These are phyloP conservation scores for Oithona nana DNA, from an alignment of 2,888 invertebrate genomes.

Conservation along the genomic window DNA sequence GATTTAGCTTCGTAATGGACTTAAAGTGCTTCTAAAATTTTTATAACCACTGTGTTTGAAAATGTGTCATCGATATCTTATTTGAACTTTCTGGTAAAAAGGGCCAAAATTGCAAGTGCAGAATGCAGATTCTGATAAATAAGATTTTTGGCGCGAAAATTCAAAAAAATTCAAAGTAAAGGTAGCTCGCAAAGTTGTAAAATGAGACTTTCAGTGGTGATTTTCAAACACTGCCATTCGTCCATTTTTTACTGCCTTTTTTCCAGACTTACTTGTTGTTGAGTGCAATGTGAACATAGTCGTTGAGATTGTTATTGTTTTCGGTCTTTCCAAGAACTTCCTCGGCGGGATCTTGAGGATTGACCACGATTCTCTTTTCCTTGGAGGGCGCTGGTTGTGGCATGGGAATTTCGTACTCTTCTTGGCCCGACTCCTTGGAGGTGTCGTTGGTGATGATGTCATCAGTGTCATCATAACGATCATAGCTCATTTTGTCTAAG, in stretches of 20 bases:
- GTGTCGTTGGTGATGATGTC: not conserved
- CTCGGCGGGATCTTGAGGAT: not conserved
- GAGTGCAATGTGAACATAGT: not conserved
- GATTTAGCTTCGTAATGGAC: not conserved
- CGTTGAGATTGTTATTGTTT: too few relatives aligned
- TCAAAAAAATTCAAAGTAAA: too few relatives aligned
- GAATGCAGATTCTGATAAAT: too few relatives aligned
- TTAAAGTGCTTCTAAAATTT: not conserved
- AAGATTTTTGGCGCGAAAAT: too few relatives aligned
- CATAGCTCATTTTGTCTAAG: conserved; percentile 26
- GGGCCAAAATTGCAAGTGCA: too few relatives aligned
- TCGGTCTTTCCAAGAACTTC: not conserved
- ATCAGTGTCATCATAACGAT: not conserved
- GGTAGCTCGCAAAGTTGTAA: too few relatives aligned
- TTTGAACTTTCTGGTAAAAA: too few relatives aligned
- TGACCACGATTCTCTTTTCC: not conserved
- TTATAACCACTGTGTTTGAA: too few relatives aligned
- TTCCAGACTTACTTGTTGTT: not conserved
- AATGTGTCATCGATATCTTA: too few relatives aligned
- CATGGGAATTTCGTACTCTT: conserved; percentile 5
- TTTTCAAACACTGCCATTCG: too few relatives aligned
- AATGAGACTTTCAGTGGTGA: too few relatives aligned
- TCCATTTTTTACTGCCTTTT: too few relatives aligned
- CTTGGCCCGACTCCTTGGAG: not conserved
- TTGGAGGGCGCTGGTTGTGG: not conserved